Percentiles rank a stretch among this genome's conserved stretches.
These are phyloP conservation scores for Ptiloglossa arizonensis DNA, from an alignment of 1,140 invertebrate species.

Conservation along the genomic window DNA sequence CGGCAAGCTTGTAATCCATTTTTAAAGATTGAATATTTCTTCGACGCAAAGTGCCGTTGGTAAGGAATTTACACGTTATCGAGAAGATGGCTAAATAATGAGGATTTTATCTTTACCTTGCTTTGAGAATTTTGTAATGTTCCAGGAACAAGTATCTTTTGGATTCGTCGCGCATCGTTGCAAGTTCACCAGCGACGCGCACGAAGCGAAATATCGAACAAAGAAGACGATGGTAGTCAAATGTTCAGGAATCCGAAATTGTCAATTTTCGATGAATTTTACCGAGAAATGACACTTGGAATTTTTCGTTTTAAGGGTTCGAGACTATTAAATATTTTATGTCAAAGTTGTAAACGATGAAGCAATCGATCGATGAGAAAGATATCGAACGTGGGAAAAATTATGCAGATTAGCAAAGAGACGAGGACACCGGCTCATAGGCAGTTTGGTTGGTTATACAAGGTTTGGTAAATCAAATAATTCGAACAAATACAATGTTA, in stretches of 20 bases:
- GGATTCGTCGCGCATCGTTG: background rate
- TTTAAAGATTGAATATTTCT: background rate
- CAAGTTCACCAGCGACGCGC: background rate
- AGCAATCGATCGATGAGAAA: background rate
- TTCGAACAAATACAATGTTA: too few relatives aligned
- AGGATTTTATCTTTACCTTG: background rate
- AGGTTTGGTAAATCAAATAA: constrained; percentile 46
- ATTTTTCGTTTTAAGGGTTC: background rate
- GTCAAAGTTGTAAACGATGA: constrained; percentile 34
- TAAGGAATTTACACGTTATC: background rate
- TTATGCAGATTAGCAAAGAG: constrained; percentile 38
- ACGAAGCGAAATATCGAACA: constrained; percentile 16
- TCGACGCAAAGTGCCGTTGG: too few relatives aligned
- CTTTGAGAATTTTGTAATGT: constrained; percentile 27
- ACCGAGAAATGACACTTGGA: background rate
- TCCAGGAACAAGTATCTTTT: constrained; percentile 19
- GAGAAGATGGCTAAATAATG: too few relatives aligned
- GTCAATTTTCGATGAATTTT: constrained; percentile 15
- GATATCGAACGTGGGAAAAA: constrained; percentile 5
- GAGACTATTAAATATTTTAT: background rate
- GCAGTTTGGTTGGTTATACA: constrained; percentile 46
- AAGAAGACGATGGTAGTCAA: constrained; percentile 29
- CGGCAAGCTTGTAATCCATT: background rate
- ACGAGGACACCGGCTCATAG: background rate
- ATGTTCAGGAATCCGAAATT: constrained; percentile 43